Evolutionary conservation across 30 jellyfish, hydroid and myxozoan genomes (phyloP), one percentile per base, ranked within the genome.

Genomic region (Hydractinia echinata): DNA sequence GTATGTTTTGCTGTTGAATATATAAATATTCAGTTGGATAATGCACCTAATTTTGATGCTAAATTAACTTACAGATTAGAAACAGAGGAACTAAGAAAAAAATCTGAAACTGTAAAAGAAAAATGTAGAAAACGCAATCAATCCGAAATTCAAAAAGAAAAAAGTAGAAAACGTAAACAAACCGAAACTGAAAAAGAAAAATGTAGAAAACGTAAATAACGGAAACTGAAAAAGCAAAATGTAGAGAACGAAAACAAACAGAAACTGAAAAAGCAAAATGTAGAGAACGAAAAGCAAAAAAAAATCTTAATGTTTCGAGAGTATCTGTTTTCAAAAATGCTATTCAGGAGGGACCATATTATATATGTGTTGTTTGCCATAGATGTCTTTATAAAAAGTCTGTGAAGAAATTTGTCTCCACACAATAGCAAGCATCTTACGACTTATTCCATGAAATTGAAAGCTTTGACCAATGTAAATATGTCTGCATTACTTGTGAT

Each of bases 351-450:
- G 89, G 89, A 4, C 84, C 89, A 7, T 72, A 7, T 53, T 82
- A 50, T 55, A 52, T 82, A 4, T 82, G 89, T 55, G 79, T 69
- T 21, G 70, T 72, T 69, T 82, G 85, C 6, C 81, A 70, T 72
- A 48, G 89, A 5, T 82, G 76, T 54, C 70, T 82, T 6, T 70
- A 82, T 30, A 53, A 72, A 8, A 82, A 53, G 7, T 13, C 85
- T 69, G 89, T 71, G n/a, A 69, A 48, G 56, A 66, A 13, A 18
- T 62, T 81, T 81, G 16, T 16, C 8, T 51, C 72, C 69, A 67
- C 14, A 20, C 11, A 67, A 67, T 13, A 11, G 1, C 50, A 67
- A 67, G 11, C 19, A 13, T 10, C n/a, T 15, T 67, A 49, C 15
- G n/a, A 76, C 51, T 51, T 53, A 20, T 9, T 51, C 76, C 54